Base-by-base conservation (phyloP, 2,888 invertebrate species). In the Agrotis clavis region DNA sequence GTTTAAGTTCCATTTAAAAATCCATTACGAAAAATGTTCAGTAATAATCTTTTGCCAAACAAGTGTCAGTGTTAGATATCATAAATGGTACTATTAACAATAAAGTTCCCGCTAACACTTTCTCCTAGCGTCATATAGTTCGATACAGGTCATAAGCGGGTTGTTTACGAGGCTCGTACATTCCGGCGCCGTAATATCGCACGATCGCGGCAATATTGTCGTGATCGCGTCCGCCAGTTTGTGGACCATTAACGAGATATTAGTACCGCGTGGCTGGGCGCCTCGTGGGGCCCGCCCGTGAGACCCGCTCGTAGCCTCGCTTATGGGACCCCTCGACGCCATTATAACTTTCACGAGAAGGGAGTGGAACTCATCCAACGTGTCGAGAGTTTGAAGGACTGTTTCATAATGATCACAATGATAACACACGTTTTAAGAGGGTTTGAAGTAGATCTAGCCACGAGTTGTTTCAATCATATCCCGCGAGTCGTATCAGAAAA, bases 221-320 rank as follows among this genome's bases (percentile, higher is more conserved):
- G 53, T 47, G 69, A 69, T 21, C 45, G 81, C n/a, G 25, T 3
- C 47, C 35, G 60, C 19, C 59, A 75, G 53, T 66, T 66, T 75
- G 70, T 63, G 65, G 66, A 53, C 62, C 59, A 76, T 78, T 81
- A 76, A 47, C 57, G 57, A 45, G 76, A 61, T 75, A 69, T 81
- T 75, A 78, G 57, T 25, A 25, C 16, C 48, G 60, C 41, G 69
- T 35, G 62, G 19, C 51, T 21, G 51, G 25, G 51, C 70, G 13
- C 56, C 30, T 35, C 16, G 16, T 13, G 35, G 30, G n/a, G 30
- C 63, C 53, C 21, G 30, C 30, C 16, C 45, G 2, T 5, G 74
- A 45, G 56, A 47, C 30, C n/a, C 13, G 13, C 50, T 16, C 30
- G 47, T 7, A 45, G 61, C 51, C 30, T 14, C 16, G 14, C 50